Evolutionary conservation across 2,888 invertebrate genomes (phyloP).

Genomic region (Congeria kusceri): DNA sequence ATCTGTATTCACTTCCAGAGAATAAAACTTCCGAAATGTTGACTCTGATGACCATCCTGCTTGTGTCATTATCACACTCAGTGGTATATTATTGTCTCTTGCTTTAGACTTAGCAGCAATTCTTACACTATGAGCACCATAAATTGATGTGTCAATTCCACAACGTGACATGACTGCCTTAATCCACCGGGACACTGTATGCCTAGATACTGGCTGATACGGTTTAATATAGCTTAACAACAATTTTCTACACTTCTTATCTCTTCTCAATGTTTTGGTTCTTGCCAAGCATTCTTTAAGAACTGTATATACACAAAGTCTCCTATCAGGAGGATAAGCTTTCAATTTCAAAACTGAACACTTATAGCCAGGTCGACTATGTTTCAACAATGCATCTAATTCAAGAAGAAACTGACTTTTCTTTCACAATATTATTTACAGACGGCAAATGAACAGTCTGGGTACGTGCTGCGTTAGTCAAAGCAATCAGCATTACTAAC

Average conservation of each 20-base stretch:
- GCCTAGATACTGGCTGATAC: background rate
- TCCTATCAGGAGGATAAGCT: conserved; percentile 24
- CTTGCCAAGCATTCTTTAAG: conserved; percentile 13
- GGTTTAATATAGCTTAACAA: conserved; percentile 22
- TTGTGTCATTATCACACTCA: background rate
- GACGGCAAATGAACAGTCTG: too few relatives aligned
- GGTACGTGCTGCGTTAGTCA: too few relatives aligned
- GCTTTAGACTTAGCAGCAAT: conserved; percentile 16
- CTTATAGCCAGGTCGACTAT: conserved; percentile 19
- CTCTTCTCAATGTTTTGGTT: background rate
- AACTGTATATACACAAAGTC: conserved; percentile 15
- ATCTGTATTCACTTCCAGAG: too few relatives aligned
- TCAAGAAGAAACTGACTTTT: too few relatives aligned
- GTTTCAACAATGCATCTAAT: conserved; percentile 30
- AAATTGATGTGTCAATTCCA: conserved; percentile 4
- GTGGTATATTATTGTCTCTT: background rate
- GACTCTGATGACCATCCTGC: conserved; percentile 12
- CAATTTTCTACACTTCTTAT: background rate
- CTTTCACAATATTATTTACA: too few relatives aligned
- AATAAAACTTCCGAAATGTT: conserved; percentile 14
- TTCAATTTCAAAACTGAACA: background rate
- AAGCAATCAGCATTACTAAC: too few relatives aligned
- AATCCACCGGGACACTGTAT: conserved; percentile 18
- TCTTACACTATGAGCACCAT: conserved; percentile 17
- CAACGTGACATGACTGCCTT: conserved; percentile 7